phyloP scores from a whole-genome alignment of 2,113 vertebrate genomes.

The Phodopus roborovskii region DNA sequence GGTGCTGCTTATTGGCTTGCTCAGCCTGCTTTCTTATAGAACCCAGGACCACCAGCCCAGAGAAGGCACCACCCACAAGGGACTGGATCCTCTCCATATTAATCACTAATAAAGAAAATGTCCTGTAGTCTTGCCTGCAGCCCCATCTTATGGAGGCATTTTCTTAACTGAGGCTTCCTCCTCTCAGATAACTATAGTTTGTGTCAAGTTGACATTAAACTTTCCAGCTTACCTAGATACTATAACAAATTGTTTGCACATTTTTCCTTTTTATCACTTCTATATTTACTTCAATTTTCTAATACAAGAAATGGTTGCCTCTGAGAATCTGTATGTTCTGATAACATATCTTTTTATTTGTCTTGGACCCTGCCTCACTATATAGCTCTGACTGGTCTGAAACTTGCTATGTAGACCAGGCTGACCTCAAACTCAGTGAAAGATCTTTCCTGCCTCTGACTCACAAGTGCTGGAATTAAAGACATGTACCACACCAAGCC shows the following conservation, averaged over 20 bases:
- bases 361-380: not conserved
- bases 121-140: too few relatives aligned
- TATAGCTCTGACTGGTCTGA: not conserved
- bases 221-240: not conserved
- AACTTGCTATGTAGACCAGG: not conserved
- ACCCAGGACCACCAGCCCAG: too few relatives aligned
- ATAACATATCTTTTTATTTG: not conserved
- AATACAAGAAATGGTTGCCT: constrained; percentile 28
- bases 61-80: too few relatives aligned
- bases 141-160: too few relatives aligned
- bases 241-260: not conserved
- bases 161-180: too few relatives aligned
- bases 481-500: not conserved
- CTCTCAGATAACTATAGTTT: too few relatives aligned
- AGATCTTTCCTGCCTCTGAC: not conserved
- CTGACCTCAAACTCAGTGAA: not conserved
- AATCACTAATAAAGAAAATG: too few relatives aligned
- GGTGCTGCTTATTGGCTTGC: not conserved
- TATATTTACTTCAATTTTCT: not conserved
- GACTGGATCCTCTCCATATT: too few relatives aligned
- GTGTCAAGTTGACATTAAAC: too few relatives aligned
- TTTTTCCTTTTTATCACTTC: not conserved
- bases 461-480: not conserved
- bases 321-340: not conserved
- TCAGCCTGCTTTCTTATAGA: too few relatives aligned